These are phyloP conservation scores for Heterocephalus glaber DNA, from an alignment of 2,113 vertebrate genomes.

Conservation along the genomic window DNA sequence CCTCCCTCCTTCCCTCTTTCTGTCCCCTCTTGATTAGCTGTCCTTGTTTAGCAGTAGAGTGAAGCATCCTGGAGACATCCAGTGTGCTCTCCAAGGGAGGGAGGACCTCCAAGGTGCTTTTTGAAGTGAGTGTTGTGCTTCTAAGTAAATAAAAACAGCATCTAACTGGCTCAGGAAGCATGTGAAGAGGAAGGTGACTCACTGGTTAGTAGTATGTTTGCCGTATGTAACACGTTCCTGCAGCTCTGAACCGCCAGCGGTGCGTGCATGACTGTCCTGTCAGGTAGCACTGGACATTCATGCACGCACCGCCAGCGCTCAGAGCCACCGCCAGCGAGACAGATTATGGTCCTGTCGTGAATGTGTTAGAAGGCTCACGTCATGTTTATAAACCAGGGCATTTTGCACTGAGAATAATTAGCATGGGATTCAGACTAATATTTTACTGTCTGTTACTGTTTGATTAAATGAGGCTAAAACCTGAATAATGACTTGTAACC, in stretches of 20 bases:
- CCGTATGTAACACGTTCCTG: neutral
- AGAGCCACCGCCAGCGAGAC: neutral
- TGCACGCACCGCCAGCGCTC: neutral
- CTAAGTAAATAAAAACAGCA: neutral
- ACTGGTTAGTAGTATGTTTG: neutral
- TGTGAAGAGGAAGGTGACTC: neutral
- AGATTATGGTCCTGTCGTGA: neutral
- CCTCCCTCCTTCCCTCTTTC: neutral
- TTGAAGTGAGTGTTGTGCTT: neutral
- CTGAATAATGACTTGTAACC: slow-evolving; percentile 84
- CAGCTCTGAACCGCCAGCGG: neutral
- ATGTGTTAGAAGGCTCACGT: neutral
- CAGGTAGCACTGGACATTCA: neutral
- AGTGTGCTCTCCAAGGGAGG: neutral
- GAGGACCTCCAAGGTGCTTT: neutral
- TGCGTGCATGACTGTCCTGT: accelerated
- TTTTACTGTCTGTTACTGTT: slow-evolving; percentile 78
- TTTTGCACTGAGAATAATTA: slow-evolving; percentile 22
- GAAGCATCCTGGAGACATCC: neutral
- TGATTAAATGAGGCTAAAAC: slow-evolving; percentile 79
- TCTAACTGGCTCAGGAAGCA: neutral
- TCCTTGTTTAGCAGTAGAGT: neutral
- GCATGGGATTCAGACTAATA: slow-evolving; percentile 40
- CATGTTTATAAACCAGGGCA: neutral
- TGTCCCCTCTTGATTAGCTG: neutral